These are phyloP conservation scores for Tadarida brasiliensis DNA, from an alignment of 2,797 vertebrate species.

Conservation along the genomic window DNA sequence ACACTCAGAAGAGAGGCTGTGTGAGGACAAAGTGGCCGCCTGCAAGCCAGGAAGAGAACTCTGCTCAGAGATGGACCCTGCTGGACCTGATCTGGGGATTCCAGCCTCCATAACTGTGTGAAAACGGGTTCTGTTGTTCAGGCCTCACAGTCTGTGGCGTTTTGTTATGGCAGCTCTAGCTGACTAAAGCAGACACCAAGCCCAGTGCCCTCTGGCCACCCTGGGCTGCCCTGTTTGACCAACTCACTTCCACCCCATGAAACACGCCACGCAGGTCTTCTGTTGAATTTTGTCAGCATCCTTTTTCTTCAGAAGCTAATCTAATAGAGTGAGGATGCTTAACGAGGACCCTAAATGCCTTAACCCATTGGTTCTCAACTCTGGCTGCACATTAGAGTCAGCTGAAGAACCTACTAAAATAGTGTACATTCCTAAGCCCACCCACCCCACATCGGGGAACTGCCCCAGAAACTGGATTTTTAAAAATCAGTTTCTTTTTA, in stretches of 20 bases:
- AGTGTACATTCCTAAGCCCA: neutral
- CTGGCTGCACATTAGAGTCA: neutral
- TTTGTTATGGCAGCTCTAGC: neutral
- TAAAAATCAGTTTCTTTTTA: neutral
- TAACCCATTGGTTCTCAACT: neutral
- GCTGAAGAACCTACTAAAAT: neutral
- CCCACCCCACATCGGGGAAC: neutral
- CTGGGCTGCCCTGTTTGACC: neutral
- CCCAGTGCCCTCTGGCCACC: neutral
- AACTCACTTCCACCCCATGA: neutral
- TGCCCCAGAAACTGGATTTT: neutral
- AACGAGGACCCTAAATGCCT: neutral
- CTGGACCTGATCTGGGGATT: neutral
- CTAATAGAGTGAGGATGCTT: neutral
- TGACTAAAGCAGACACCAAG: neutral
- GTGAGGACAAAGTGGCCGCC: neutral
- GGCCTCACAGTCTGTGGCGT: neutral
- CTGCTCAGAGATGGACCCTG: neutral
- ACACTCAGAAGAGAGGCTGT: neutral
- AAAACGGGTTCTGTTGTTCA: neutral
- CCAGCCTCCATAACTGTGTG: neutral
- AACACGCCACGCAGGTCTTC: neutral
- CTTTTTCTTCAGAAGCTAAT: neutral
- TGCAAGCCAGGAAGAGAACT: neutral
- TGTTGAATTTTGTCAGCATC: conserved; percentile 11